A percentile compares a stretch with the other conserved stretches of the same genome.
These are phyloP conservation scores for Tetragnatha montana DNA, from an alignment of 2,888 invertebrate species.

Conservation along the genomic window DNA sequence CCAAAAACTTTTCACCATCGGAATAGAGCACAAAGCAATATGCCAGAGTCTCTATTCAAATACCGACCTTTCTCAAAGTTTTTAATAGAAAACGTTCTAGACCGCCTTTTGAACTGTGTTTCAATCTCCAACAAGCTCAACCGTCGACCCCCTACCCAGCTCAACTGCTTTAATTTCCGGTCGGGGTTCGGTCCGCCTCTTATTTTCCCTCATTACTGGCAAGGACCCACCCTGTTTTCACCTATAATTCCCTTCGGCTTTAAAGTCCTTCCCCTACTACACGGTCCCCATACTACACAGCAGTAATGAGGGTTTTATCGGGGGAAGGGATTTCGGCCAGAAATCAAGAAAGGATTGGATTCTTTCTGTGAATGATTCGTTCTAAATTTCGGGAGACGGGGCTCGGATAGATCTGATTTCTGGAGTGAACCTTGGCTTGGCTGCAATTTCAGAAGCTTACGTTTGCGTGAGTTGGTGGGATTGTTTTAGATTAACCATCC, in stretches of 20 bases:
- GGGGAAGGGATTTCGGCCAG: constrained; percentile 7
- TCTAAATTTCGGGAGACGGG: not conserved
- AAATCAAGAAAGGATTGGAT: not conserved
- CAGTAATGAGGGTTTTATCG: constrained; percentile 12
- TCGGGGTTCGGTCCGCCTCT: constrained; percentile 16
- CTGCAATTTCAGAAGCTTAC: no score
- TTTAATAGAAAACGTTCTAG: not conserved
- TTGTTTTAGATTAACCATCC: not conserved
- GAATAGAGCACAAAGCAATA: not conserved
- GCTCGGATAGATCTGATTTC: not conserved
- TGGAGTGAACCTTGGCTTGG: no score
- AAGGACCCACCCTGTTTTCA: constrained; percentile 28
- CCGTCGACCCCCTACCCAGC: constrained; percentile 14
- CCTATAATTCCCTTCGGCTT: constrained; percentile 38
- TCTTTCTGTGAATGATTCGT: not conserved
- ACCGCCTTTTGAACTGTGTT: constrained; percentile 7
- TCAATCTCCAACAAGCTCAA: constrained; percentile 28
- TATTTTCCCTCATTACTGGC: constrained; percentile 50
- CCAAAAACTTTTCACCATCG: not conserved
- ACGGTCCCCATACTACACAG: not conserved
- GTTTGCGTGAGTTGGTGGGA: no score
- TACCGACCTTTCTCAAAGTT: not conserved
- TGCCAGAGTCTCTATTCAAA: not conserved
- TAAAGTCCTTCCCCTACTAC: constrained; percentile 1
- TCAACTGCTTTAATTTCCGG: constrained; percentile 64